Evolutionary conservation across 2,888 invertebrate genomes (phyloP), one percentile per base, ranked within the genome.

Genomic region (Digitonthophagus gazella): DNA sequence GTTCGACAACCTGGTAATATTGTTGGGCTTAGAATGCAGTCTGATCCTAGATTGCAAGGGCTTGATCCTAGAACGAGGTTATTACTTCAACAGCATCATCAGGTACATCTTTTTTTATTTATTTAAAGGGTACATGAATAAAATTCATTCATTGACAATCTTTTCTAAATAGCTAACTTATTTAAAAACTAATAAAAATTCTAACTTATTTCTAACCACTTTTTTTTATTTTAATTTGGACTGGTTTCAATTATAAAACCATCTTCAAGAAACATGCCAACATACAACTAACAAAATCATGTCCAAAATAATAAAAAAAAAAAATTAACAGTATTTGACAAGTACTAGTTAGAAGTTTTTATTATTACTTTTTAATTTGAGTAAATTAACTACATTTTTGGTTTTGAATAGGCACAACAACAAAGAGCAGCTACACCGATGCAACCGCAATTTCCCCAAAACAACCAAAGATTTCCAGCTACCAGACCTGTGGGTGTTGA

Each of bases 1-100:
- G 73, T 76, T 5, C 76, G 82, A 54, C 81, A 79, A 69, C 78
- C 80, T n/a, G 72, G 73, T 4, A 58, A 71, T 11, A 73, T 78
- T 4, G 71, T 79, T 4, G 78, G 78, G 20, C 72, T 82, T 56
- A 75, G 82, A 66, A 75, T 82, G 76, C 80, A 77, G 11, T 76
- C 74, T 57, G 86, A 86, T 76, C 81, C 84, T 0, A 80, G 86
- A 72, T 76, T 85, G 58, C 86, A 86, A 75, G 83, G 82, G 18
- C 77, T 86, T 57, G 87, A 88, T 78, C 84, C 86, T 15, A 83
- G 88, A 71, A 84, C 85, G 72, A 80, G 87, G 73, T 80, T 87
- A 75, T 78, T 88, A 65, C 74, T 87, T 65, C 86, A 85, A 72
- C 85, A 86, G 77, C 84, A 80, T 65, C 64, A 54, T 20, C 28